These are phyloP conservation scores for Lithophane ornitopus DNA, from an alignment of 2,888 invertebrate species.

Conservation along the genomic window DNA sequence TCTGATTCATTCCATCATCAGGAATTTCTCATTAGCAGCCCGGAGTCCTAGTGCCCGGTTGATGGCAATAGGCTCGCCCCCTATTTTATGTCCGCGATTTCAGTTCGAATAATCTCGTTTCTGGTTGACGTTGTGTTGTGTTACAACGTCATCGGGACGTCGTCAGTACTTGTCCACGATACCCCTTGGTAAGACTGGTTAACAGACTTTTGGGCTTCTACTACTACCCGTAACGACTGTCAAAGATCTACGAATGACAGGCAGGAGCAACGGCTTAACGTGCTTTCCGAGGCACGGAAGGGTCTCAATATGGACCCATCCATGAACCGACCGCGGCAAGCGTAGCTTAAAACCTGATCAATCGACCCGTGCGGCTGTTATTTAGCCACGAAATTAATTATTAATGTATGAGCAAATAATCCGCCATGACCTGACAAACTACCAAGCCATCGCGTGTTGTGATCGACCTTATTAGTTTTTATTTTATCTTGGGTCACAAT, in stretches of 20 bases:
- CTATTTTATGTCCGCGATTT: too few species aligned
- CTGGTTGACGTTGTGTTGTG: too few species aligned
- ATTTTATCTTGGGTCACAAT: background rate
- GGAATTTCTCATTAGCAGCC: background rate
- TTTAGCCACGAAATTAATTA: slow-evolving; percentile 1
- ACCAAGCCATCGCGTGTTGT: slow-evolving; percentile 23
- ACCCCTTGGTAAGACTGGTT: background rate
- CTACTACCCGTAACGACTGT: background rate
- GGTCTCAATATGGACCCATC: background rate
- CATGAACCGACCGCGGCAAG: background rate
- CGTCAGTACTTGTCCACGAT: too few species aligned
- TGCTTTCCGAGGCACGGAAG: background rate
- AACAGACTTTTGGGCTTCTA: background rate
- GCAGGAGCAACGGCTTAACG: background rate
- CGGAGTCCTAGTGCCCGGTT: too few species aligned
- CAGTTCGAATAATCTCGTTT: too few species aligned
- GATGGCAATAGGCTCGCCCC: too few species aligned
- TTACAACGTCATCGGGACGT: too few species aligned
- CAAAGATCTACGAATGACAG: background rate
- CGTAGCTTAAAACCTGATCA: background rate
- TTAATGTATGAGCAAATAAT: slow-evolving; percentile 26
- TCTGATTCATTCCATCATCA: background rate
- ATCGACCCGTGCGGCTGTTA: background rate
- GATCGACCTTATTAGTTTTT: slow-evolving; percentile 41
- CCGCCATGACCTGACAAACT: slow-evolving; percentile 26